Evolutionary conservation across 2,797 vertebrate species (phyloP), one percentile per base, ranked within the genome.

Genomic region (Hozukius guyotensis): DNA sequence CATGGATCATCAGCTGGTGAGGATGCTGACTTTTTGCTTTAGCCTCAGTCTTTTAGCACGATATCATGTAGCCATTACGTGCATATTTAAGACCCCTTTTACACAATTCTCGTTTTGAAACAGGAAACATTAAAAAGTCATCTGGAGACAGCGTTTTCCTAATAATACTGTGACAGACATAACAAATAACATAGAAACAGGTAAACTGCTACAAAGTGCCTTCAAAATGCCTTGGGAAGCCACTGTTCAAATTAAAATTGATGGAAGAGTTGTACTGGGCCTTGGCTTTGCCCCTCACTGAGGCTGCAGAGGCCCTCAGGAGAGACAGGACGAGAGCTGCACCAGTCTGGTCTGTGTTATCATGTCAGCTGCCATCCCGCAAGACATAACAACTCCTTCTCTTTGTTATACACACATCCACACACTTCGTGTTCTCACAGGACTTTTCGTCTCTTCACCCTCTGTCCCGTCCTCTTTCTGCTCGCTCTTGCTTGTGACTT

Each of bases 271-370:
- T 69, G 83, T 87, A 7, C 32, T 16, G 18, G 31, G 46, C 66
- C 65, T 79, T 64, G 2, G 29, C 72, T 82, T 69, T 74, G 61
- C 62, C 62, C 68, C 75, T 71, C 71, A 29, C 75, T 63, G 70
- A 86, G 78, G 76, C 80, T 75, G 56, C 72, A n/a, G 83, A 85
- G 88, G 88, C 80, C 80, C 86, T 61, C 72, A 42, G 80, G 82
- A 91, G 81, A 87, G 81, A 75, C 63, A 5, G 67, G 25, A 67
- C 57, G 36, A 70, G 83, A 70, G 74, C 77, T 68, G 74, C 72
- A 83, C 66, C 69, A 60, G 79, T 90, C 93, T 94, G 92, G 34
- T 88, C 84, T 85, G 83, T 89, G 92, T 95, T 95, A 94, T 92
- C 91, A 79, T 78, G 86, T 95, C 94, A 94, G 91, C 90, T 88